phyloP scores from a whole-genome alignment of 2,888 invertebrate species.

The Machimus atricapillus region DNA sequence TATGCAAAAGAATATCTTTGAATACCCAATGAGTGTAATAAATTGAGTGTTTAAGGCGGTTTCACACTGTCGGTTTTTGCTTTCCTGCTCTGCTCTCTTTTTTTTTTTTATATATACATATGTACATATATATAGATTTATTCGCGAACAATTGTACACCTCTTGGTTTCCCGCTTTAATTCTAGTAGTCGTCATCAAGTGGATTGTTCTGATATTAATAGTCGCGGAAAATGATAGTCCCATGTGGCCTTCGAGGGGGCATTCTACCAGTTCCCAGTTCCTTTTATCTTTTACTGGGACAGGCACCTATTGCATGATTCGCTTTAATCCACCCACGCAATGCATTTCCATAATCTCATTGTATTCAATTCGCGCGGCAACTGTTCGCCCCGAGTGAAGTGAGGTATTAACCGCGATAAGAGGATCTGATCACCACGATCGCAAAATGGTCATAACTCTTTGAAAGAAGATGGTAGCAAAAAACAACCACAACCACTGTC shows the following conservation, averaged over 20 bases:
- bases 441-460: neutral
- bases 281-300: neutral
- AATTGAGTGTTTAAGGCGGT: neutral
- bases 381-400: neutral
- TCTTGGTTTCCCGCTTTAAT: neutral
- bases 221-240: neutral
- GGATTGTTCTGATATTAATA: neutral
- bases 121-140: no score
- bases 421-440: neutral
- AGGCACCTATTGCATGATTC: neutral
- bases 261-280: neutral
- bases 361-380: neutral
- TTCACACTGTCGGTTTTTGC: neutral
- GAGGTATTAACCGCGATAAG: neutral
- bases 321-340: neutral
- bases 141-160: neutral
- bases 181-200: neutral
- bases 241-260: neutral
- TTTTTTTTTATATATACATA: neutral
- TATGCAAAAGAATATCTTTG: constrained; percentile 34
- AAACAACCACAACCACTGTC: neutral
- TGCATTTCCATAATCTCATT: neutral
- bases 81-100: neutral
- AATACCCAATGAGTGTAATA: constrained; percentile 22
- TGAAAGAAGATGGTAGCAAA: neutral